A percentile compares a stretch with the other conserved stretches of the same genome.
Evolutionary conservation across 2,888 invertebrate species (phyloP).

Genomic region (Phasia obesa): DNA sequence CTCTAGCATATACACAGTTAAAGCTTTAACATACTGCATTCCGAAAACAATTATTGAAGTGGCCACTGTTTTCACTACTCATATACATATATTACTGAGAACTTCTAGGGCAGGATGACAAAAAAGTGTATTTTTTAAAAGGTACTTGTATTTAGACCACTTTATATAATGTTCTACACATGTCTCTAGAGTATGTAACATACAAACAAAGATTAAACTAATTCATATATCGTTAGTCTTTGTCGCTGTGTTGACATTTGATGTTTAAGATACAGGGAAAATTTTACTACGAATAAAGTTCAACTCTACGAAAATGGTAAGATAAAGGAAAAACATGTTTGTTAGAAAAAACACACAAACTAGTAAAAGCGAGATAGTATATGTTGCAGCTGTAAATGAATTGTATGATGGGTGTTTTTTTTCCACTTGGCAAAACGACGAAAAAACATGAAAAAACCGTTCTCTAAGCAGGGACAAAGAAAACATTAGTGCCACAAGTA

Average conservation of each 20-base stretch:
- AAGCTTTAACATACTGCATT: too few relatives aligned
- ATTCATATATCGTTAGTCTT: constrained; percentile 75
- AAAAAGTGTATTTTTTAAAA: too few relatives aligned
- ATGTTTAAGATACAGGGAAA: constrained; percentile 70
- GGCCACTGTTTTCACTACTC: too few relatives aligned
- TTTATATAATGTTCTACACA: neutral
- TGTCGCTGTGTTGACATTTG: constrained; percentile 72
- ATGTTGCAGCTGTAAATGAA: constrained; percentile 50
- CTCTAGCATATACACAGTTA: too few relatives aligned
- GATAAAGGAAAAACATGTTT: constrained; percentile 15
- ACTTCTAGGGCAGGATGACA: too few relatives aligned
- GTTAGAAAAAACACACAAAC: constrained; percentile 5
- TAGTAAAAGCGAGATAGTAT: constrained; percentile 48
- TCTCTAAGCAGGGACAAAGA: constrained; percentile 34
- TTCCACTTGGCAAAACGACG: constrained; percentile 8
- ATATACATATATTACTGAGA: too few relatives aligned
- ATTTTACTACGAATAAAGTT: constrained; percentile 49
- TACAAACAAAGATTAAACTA: constrained; percentile 73
- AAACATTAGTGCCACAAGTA: constrained; percentile 65
- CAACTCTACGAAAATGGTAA: constrained; percentile 22
- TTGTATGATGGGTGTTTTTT: constrained; percentile 25
- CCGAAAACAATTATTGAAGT: too few relatives aligned
- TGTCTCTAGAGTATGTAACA: constrained; percentile 44
- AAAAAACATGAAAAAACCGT: neutral
- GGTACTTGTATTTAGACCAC: too few relatives aligned